Evolutionary conservation across 2,113 vertebrate genomes (phyloP), one percentile per base, ranked within the genome.

Genomic region (Bambusicola thoracicus): DNA sequence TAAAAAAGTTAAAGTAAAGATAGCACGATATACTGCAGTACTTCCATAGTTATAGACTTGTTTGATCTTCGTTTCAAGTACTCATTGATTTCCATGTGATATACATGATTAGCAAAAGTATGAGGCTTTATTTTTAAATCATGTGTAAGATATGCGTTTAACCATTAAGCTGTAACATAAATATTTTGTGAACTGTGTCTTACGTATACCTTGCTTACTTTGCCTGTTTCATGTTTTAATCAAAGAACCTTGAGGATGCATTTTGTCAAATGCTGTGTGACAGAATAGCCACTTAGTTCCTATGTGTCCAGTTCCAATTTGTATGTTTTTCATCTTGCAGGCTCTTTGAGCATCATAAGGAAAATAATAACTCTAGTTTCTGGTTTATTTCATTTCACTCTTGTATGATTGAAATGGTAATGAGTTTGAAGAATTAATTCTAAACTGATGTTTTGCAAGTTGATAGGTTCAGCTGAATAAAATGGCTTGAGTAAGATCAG

Each of bases 181-280:
- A 19, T 74, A 51, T 32, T 83, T 36, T 0, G 1, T 65, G 46
- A 85, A 65, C 0, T 14, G 10, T 19, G 16, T 48, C 34, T 92
- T 89, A 34, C 55, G 77, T 81, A 20, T 67, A 6, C 21, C 24
- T 55, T 63, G 7, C n/a, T 91, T 77, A 63, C 89, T 89, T 82
- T 89, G 46, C 36, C 73, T 73, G 32, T 80, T 92, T 87, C 81
- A 79, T 94, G 55, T 85, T 91, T 80, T 88, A 91, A 94, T 96
- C 79, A 77, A 91, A 96, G 79, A 79, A 83, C 32, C 79, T 87
- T 75, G 72, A 91, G 58, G 65, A 90, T 87, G 56, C 3, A 70
- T 89, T 86, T 77, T 87, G 55, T 83, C 72, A 83, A 88, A 85
- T 85, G 40, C 22, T 59, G 65, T 49, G 36, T 89, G 89, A 90